These are phyloP conservation scores for Corynorhinus townsendii DNA, from an alignment of 2,113 vertebrate species.

Conservation along the genomic window DNA sequence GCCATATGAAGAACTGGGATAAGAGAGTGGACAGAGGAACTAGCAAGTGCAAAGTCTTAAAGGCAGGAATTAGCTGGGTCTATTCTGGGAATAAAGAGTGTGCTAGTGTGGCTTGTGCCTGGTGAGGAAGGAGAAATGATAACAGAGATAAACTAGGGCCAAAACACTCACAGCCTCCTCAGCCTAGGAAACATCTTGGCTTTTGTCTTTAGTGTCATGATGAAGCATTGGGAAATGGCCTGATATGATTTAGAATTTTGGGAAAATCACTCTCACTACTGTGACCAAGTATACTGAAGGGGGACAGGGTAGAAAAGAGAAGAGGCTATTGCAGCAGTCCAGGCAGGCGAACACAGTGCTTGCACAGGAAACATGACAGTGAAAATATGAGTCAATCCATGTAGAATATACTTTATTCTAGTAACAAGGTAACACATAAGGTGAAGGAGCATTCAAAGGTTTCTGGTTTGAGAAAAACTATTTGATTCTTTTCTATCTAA, in stretches of 20 bases:
- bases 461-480: not conserved
- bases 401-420: not conserved
- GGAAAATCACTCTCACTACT: not conserved
- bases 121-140: not conserved
- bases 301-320: not conserved
- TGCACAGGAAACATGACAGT: not conserved
- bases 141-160: not conserved
- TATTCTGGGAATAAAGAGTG: not conserved
- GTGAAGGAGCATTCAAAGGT: not conserved
- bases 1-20: not conserved
- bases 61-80: not conserved
- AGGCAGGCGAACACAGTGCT: not conserved
- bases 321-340: rapidly evolving
- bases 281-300: not conserved
- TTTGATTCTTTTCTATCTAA: not conserved
- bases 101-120: not conserved
- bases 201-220: not conserved
- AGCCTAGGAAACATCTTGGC: no score
- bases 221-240: not conserved
- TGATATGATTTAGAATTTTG: not conserved
- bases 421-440: not conserved
- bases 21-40: not conserved
- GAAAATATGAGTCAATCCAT: not conserved
- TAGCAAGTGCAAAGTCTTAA: not conserved
- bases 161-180: not conserved